Percentiles rank a stretch among this genome's conserved stretches.
These are phyloP conservation scores for Sebastes schlegelii DNA, from an alignment of 2,113 vertebrate species.

Conservation along the genomic window DNA sequence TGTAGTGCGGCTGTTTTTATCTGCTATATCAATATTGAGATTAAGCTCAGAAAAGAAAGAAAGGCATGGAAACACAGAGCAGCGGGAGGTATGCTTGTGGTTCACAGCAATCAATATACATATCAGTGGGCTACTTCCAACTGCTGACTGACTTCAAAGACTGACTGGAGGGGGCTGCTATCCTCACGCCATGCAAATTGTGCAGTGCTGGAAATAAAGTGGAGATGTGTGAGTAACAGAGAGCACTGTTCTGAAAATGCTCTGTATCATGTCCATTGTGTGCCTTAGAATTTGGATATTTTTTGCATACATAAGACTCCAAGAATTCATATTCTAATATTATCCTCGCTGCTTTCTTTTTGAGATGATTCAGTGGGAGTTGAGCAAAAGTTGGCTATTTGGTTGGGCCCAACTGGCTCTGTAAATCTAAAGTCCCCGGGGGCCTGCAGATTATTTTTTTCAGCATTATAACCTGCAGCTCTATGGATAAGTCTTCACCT, in stretches of 20 bases:
- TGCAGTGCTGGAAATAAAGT: conserved; percentile 26
- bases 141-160: conserved; percentile 72
- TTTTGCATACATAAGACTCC: background rate
- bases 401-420: conserved; percentile 39
- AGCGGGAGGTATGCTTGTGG: conserved; percentile 62
- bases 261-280: background rate
- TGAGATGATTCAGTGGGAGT: conserved; percentile 36
- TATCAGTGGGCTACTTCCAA: conserved; percentile 69
- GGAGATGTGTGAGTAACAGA: conserved; percentile 19
- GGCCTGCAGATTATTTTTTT: conserved; percentile 64
- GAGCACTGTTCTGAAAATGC: conserved; percentile 26
- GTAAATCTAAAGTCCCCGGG: conserved; percentile 53
- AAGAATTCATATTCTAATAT: conserved; percentile 4
- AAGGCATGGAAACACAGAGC: conserved; percentile 54
- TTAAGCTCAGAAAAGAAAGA: conserved; percentile 47
- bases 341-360: background rate
- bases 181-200: conserved; percentile 62
- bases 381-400: conserved; percentile 59
- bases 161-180: conserved; percentile 52
- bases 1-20: conserved; percentile 42
- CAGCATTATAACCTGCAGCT: conserved; percentile 37
- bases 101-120: conserved; percentile 72
- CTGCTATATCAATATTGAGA: conserved; percentile 67
- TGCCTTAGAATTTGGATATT: background rate
- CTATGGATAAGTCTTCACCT: conserved; percentile 51